These are phyloP conservation scores for Meteorus sp. DNA, from an alignment of 1,140 invertebrate species.

Conservation along the genomic window DNA sequence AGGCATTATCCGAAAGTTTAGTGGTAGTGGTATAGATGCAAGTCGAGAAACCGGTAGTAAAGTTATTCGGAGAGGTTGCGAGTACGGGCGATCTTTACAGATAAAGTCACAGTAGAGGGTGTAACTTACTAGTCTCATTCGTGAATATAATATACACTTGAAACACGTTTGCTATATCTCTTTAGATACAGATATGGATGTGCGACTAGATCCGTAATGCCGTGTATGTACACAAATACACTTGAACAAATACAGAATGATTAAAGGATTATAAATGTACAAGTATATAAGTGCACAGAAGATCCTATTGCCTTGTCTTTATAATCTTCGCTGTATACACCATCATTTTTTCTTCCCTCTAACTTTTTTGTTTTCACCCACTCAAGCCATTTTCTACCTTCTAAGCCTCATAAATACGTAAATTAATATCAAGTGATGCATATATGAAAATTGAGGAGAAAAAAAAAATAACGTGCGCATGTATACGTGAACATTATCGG, in stretches of 20 bases:
- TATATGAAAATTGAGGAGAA: no score
- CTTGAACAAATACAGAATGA: no score
- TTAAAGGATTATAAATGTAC: constrained; percentile 11
- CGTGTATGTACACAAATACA: no score
- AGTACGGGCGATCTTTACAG: constrained; percentile 45
- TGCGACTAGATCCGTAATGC: constrained; percentile 7
- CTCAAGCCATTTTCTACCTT: constrained; percentile 26
- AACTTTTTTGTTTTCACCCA: constrained; percentile 1
- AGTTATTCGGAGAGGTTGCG: constrained; percentile 45
- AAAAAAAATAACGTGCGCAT: no score
- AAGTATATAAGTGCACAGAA: not conserved
- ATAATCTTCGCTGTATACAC: constrained; percentile 27
- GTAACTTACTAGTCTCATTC: constrained; percentile 54
- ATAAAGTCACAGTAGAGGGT: constrained; percentile 54
- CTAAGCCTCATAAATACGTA: constrained; percentile 26
- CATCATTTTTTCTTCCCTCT: constrained; percentile 19
- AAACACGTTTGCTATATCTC: not conserved
- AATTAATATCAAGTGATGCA: no score
- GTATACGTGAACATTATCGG: no score
- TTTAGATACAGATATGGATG: not conserved
- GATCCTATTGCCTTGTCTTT: constrained; percentile 31
- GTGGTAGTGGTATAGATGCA: constrained; percentile 33
- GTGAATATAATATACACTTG: not conserved
- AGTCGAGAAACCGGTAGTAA: constrained; percentile 55
- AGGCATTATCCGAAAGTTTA: constrained; percentile 45